phyloP scores from a whole-genome alignment of 2,113 vertebrate genomes.

The Lanius ludovicianus region DNA sequence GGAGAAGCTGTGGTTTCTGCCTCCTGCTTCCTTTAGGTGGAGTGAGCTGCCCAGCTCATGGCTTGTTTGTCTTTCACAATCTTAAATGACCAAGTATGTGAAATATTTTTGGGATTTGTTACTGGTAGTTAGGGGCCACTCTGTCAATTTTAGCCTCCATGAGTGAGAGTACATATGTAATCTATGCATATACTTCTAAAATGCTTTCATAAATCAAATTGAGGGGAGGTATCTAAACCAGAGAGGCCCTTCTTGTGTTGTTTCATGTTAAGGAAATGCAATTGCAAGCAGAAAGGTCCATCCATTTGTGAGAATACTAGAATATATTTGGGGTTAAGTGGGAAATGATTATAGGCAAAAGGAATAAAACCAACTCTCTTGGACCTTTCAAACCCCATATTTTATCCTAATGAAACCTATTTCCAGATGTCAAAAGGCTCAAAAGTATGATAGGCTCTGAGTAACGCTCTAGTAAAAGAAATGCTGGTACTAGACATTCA shows the following conservation, averaged over 20 bases:
- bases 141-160: background rate
- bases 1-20: background rate
- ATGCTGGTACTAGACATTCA: background rate
- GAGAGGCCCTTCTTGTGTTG: background rate
- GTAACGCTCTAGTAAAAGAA: background rate
- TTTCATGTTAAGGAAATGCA: background rate
- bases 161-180: background rate
- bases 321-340: background rate
- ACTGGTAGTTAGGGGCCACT: background rate
- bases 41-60: background rate
- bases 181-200: background rate
- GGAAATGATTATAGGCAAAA: background rate
- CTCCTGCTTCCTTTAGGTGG: constrained; percentile 42
- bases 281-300: background rate
- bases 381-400: background rate
- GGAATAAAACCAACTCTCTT: background rate
- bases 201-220: background rate
- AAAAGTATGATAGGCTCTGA: background rate
- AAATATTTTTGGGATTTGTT: background rate
- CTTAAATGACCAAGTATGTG: background rate
- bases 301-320: background rate
- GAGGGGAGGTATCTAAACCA: background rate
- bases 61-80: background rate
- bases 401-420: background rate
- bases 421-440: background rate